phyloP scores from a whole-genome alignment of 2,113 vertebrate genomes.

The Ceyx cyanopectus region DNA sequence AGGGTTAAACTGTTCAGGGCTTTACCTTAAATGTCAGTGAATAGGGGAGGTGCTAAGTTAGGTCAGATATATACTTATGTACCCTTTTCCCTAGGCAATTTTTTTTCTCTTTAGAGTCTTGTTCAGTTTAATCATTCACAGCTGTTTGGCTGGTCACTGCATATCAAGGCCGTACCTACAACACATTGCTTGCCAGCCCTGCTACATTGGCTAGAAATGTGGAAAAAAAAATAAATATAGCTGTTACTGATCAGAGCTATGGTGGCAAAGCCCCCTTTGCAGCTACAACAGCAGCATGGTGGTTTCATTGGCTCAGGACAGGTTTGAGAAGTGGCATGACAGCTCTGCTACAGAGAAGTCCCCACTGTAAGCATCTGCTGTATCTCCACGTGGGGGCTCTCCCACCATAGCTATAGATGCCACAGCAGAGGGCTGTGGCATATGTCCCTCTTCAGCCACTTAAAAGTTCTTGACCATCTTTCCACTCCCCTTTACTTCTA shows the following conservation, averaged over 20 bases:
- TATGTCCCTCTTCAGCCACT: neutral
- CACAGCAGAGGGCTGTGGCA: neutral
- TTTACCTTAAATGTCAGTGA: neutral
- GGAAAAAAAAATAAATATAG: neutral
- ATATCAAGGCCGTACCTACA: neutral
- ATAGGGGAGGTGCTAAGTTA: neutral
- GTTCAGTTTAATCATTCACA: neutral
- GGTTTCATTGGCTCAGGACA: neutral
- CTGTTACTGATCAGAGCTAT: neutral
- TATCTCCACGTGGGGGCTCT: neutral
- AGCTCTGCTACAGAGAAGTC: accelerated
- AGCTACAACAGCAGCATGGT: neutral
- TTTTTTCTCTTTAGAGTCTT: neutral
- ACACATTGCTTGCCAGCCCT: neutral
- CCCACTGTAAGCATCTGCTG: neutral
- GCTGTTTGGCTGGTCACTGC: neutral
- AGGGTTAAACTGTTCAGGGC: neutral
- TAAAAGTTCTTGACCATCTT: neutral
- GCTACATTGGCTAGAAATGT: neutral
- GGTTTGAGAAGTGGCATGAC: accelerated
- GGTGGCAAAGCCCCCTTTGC: neutral
- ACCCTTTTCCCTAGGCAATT: neutral
- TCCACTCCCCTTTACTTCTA: neutral
- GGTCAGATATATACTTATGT: neutral
- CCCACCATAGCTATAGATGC: neutral